phyloP scores from a whole-genome alignment of 2,888 invertebrate species.

The Luffia ferchaultella region DNA sequence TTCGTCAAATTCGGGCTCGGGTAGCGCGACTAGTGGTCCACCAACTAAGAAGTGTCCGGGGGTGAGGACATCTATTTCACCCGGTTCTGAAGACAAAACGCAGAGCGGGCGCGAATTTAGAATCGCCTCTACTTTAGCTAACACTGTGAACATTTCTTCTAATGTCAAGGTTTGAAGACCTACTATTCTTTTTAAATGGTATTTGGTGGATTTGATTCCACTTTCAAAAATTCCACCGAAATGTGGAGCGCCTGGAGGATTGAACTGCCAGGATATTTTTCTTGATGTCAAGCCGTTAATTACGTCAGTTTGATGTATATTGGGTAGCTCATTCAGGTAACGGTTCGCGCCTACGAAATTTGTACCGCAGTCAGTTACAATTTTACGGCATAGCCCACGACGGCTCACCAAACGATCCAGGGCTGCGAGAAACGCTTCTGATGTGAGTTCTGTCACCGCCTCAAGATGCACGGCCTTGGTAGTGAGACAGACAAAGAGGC shows the following conservation, averaged over 20 bases:
- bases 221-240: constrained; percentile 23
- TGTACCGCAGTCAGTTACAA: constrained; percentile 21
- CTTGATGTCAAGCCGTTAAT: constrained; percentile 9
- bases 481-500: constrained; percentile 15
- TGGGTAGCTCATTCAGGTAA: constrained; percentile 11
- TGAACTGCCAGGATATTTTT: constrained; percentile 21
- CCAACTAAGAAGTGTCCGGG: constrained; percentile 16
- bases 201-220: constrained; percentile 19
- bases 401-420: constrained; percentile 11
- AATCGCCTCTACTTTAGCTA: constrained; percentile 16
- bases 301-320: neutral
- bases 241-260: constrained; percentile 19
- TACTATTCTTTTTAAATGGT: constrained; percentile 17
- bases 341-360: constrained; percentile 21
- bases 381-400: constrained; percentile 10
- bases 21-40: constrained; percentile 9
- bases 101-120: constrained; percentile 19
- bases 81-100: constrained; percentile 7
- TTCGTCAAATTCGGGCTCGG: constrained; percentile 2
- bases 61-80: constrained; percentile 10
- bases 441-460: constrained; percentile 15
- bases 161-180: constrained; percentile 14
- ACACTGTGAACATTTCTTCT: constrained; percentile 18
- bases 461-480: constrained; percentile 19
- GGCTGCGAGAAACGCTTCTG: constrained; percentile 15